phyloP scores from a whole-genome alignment of 2,888 invertebrate genomes.

The Pasiphila rectangulata region DNA sequence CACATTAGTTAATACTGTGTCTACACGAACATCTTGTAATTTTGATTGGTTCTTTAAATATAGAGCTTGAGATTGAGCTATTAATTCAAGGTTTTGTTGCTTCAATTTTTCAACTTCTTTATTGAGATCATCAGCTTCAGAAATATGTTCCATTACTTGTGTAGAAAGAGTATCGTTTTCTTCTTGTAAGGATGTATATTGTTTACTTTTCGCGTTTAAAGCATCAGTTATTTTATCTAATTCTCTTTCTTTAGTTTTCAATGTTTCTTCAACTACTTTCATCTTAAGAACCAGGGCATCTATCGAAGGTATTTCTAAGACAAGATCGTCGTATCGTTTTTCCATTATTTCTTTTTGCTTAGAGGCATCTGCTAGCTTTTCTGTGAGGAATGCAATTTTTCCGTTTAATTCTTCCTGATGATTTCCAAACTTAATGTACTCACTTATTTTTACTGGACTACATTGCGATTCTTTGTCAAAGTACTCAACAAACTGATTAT shows the following conservation, averaged over 20 bases:
- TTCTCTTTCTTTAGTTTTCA: slow-evolving; percentile 44
- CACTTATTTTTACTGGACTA: slow-evolving; percentile 42
- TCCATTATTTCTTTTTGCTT: slow-evolving; percentile 50
- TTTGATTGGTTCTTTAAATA: slow-evolving; percentile 35
- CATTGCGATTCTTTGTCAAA: slow-evolving; percentile 38
- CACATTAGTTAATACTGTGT: slow-evolving; percentile 63
- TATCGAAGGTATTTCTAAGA: slow-evolving; percentile 51
- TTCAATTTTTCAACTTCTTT: slow-evolving; percentile 54
- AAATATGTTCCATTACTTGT: slow-evolving; percentile 79
- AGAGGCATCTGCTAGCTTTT: slow-evolving; percentile 40
- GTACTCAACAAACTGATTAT: slow-evolving; percentile 40
- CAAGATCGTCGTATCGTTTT: slow-evolving; percentile 51
- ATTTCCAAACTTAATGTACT: slow-evolving; percentile 10
- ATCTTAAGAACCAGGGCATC: slow-evolving; percentile 53
- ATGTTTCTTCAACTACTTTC: slow-evolving; percentile 50
- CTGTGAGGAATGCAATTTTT: slow-evolving; percentile 32
- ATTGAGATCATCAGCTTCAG: slow-evolving; percentile 75
- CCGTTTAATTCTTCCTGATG: slow-evolving; percentile 36
- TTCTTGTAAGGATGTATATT: slow-evolving; percentile 63
- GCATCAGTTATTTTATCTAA: slow-evolving; percentile 42
- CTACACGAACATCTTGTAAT: slow-evolving; percentile 64
- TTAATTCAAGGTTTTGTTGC: slow-evolving; percentile 41
- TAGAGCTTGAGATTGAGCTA: slow-evolving; percentile 38
- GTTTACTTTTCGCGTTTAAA: slow-evolving; percentile 41
- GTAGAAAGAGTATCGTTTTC: slow-evolving; percentile 80